phyloP scores from a whole-genome alignment of 2,113 vertebrate genomes.

The Stigmatopora argus region DNA sequence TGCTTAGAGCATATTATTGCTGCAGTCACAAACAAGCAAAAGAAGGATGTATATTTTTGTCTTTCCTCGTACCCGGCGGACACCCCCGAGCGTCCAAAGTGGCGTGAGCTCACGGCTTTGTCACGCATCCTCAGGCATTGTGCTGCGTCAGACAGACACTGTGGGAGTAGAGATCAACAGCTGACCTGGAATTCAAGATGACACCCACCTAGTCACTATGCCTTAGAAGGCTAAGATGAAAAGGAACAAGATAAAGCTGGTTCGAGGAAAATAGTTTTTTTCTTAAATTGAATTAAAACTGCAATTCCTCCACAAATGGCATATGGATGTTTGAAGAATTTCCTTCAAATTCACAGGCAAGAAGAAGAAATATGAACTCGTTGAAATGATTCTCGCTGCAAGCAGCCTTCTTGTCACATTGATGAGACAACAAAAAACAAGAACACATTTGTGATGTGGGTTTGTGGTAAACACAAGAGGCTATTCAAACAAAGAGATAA shows the following conservation, averaged over 20 bases:
- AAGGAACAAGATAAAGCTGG: neutral
- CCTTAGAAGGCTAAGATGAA: neutral
- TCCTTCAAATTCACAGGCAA: no score
- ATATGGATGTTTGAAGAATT: neutral
- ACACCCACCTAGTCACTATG: neutral
- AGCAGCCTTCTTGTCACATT: no score
- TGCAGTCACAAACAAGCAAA: conserved; percentile 12
- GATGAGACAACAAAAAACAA: no score
- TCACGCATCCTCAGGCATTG: conserved; percentile 20
- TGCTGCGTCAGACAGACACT: conserved; percentile 10
- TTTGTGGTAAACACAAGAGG: no score
- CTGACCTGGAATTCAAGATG: neutral
- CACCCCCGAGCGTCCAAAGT: conserved; percentile 24
- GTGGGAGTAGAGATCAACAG: neutral
- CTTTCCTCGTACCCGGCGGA: conserved; percentile 19
- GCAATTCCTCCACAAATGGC: neutral
- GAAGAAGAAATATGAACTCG: no score
- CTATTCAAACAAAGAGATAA: no score
- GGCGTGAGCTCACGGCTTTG: conserved; percentile 14
- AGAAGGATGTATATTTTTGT: conserved; percentile 20
- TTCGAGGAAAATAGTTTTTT: neutral
- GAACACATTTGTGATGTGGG: no score
- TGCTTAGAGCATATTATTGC: neutral
- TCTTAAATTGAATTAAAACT: neutral
- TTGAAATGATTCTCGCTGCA: no score